Percentiles rank a stretch among this genome's conserved stretches.
Conservation (phyloP, 2,888 invertebrate genomes). For the Xanthorhoe spadicearia region DNA sequence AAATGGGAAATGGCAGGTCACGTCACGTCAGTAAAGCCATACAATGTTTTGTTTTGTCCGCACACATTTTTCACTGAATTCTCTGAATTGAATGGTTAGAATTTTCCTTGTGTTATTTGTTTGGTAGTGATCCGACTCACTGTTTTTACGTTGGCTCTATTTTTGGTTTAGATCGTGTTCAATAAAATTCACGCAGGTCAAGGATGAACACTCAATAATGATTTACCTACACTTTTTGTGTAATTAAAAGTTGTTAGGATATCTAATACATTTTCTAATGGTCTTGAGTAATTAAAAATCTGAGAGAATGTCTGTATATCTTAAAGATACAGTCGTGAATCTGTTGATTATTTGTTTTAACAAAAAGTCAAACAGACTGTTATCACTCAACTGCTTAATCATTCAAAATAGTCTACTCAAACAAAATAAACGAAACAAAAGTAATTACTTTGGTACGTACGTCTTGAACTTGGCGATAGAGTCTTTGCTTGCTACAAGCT, state of each 20-base stretch:
- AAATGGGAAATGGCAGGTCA: not conserved
- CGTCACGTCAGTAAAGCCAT: not conserved
- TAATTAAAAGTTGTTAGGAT: not conserved
- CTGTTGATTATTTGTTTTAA: too few relatives aligned
- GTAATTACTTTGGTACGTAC: slow-evolving; percentile 59
- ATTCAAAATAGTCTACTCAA: slow-evolving; percentile 12
- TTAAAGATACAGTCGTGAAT: too few relatives aligned
- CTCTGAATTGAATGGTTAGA: not conserved
- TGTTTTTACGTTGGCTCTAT: not conserved
- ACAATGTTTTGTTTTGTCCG: not conserved
- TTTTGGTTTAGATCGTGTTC: too few relatives aligned
- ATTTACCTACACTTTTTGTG: not conserved
- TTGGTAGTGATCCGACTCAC: not conserved
- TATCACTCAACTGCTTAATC: not conserved
- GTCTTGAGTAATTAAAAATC: not conserved
- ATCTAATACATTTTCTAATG: not conserved
- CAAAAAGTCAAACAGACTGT: too few relatives aligned
- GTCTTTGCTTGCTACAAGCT: slow-evolving; percentile 69
- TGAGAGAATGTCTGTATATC: too few relatives aligned
- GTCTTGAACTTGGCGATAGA: slow-evolving; percentile 79
- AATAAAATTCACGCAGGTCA: too few relatives aligned
- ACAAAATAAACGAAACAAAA: slow-evolving; percentile 30
- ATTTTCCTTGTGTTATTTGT: not conserved
- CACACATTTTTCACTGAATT: not conserved
- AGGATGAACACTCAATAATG: too few relatives aligned